These are phyloP conservation scores for Epizoanthus rinbou DNA, from an alignment of 92 coral and sea anemone species.

Conservation along the genomic window DNA sequence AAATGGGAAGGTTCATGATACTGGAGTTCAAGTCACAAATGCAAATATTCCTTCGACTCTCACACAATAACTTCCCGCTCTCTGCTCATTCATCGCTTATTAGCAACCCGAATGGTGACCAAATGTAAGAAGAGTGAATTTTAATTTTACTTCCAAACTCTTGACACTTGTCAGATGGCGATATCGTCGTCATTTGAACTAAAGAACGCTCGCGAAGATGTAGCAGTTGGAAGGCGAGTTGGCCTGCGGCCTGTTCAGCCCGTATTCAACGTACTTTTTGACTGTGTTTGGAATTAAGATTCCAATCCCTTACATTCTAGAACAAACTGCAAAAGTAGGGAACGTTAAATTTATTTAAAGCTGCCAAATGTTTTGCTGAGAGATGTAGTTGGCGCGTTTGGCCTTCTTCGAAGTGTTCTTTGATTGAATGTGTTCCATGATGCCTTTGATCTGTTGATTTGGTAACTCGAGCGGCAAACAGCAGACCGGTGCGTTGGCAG, in stretches of 20 bases:
- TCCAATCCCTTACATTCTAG: not conserved
- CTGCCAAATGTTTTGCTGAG: not conserved
- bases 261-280: slow-evolving; percentile 3
- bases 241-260: slow-evolving; percentile 27
- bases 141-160: not conserved
- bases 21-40: slow-evolving; percentile 23
- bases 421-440: not conserved
- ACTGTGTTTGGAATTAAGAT: not conserved
- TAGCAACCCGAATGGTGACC: not conserved
- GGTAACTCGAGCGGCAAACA: slow-evolving; percentile 28
- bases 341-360: not conserved
- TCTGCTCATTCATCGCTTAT: slow-evolving; percentile 45
- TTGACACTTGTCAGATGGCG: not conserved
- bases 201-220: not conserved
- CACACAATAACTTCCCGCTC: slow-evolving; percentile 48
- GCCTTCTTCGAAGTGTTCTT: not conserved
- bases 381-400: not conserved
- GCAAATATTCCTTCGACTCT: slow-evolving; percentile 45
- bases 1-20: slow-evolving; percentile 11
- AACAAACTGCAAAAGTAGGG: not conserved
- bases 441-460: not conserved
- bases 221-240: slow-evolving; percentile 22
- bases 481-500: not conserved
- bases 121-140: slow-evolving; percentile 1
- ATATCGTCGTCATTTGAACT: not conserved